These are phyloP conservation scores for Scaptodrosophila lebanonensis DNA, from an alignment of 1,140 invertebrate genomes.

Conservation along the genomic window DNA sequence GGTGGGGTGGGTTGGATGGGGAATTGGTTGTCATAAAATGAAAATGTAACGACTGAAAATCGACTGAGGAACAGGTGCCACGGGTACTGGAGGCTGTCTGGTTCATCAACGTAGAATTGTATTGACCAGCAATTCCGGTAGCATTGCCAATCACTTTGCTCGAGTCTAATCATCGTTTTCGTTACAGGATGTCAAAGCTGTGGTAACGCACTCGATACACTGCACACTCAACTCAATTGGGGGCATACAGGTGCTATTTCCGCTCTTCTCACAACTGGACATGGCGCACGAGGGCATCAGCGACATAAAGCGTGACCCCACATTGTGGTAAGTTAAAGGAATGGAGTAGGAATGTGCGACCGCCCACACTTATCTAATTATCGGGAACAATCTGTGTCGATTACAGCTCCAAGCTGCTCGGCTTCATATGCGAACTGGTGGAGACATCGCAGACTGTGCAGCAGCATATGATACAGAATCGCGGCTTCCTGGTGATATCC, in stretches of 20 bases:
- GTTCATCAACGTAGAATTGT: no score
- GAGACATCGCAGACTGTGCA: constrained; percentile 98
- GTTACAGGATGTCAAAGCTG: constrained; percentile 96
- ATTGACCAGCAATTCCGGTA: no score
- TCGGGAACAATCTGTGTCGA: neutral
- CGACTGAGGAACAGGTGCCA: no score
- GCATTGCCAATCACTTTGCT: no score
- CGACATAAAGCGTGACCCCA: constrained; percentile 89
- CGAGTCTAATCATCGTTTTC: constrained; percentile 31
- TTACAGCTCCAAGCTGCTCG: constrained; percentile 94
- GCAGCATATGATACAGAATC: constrained; percentile 97
- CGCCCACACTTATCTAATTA: neutral
- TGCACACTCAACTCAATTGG: constrained; percentile 99
- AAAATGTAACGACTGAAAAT: no score
- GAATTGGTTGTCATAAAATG: no score
- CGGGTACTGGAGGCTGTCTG: no score
- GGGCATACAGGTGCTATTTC: constrained; percentile 98
- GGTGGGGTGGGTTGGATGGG: no score
- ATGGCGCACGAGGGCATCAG: constrained; percentile 89
- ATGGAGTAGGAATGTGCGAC: neutral
- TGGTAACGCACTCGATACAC: constrained; percentile 99
- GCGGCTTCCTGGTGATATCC: constrained; percentile 98
- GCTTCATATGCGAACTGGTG: constrained; percentile 97
- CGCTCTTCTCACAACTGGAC: constrained; percentile 98
- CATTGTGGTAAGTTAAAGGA: constrained; percentile 84